A percentile compares a stretch with the other conserved stretches of the same genome.
phyloP scores from a whole-genome alignment of 2,888 invertebrate species.

The Cyaniris semiargus region DNA sequence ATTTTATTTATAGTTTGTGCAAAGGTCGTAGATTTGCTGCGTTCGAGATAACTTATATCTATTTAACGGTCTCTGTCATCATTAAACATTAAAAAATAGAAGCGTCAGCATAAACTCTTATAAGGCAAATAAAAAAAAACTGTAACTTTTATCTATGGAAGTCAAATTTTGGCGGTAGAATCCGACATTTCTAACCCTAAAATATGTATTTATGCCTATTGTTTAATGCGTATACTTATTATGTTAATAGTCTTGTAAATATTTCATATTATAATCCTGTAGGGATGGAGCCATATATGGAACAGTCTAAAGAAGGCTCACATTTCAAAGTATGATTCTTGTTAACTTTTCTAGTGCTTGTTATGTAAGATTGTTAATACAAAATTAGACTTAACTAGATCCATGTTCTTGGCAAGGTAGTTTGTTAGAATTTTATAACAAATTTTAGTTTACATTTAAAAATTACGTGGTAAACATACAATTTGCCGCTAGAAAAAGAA shows the following conservation, averaged over 20 bases:
- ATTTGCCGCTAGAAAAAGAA: no score
- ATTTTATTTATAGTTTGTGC: conserved; percentile 13
- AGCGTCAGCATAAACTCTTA: background rate
- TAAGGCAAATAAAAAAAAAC: background rate
- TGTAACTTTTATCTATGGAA: background rate
- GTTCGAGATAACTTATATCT: background rate
- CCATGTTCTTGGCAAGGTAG: background rate
- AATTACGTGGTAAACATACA: no score
- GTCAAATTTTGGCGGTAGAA: background rate
- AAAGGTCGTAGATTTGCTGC: conserved; percentile 9
- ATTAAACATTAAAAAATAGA: background rate
- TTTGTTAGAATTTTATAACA: background rate
- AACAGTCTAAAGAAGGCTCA: background rate
- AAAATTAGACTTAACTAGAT: background rate
- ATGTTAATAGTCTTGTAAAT: conserved; percentile 9
- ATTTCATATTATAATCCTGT: conserved; percentile 25
- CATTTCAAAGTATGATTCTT: conserved; percentile 15
- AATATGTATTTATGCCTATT: background rate
- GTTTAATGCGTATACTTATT: conserved; percentile 13
- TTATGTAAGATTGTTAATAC: conserved; percentile 13
- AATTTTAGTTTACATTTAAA: background rate
- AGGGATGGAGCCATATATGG: background rate
- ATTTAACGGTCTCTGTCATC: background rate
- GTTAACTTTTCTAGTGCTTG: conserved; percentile 18
- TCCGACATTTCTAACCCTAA: background rate